Evolutionary conservation across 2,888 invertebrate genomes (phyloP), one percentile per base, ranked within the genome.

Genomic region (Eutolmus rufibarbis): DNA sequence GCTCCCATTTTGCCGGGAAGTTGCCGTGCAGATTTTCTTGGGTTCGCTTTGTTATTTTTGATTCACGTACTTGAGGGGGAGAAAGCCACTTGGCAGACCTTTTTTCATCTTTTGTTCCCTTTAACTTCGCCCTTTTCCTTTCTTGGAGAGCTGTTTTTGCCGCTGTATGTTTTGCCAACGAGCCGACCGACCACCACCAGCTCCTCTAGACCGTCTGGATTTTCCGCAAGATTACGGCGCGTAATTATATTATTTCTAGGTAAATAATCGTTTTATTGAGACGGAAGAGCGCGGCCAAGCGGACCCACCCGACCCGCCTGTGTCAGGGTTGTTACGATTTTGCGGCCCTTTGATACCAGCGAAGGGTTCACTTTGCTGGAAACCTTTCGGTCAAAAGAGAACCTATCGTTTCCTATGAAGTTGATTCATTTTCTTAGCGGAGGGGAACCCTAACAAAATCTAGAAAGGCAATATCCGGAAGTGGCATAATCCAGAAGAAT

Each of bases 191-290:
- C 37, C 16, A 40, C 43, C 46, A 8, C 28, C 43, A 84, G 34
- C n/a, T 56, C 56, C 40, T 51, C 74, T 14, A 66, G 84, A 76
- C 76, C 51, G 74, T 74, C 74, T 74, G 86, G 43, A 86, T 76
- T 86, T 86, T 86, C 86, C 86, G 43, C 74, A 86, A 86, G 86
- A 85, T 85, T 85, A 85, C 66, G 37, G 82, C 46, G 14, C 51
- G 51, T 86, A 86, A 86, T 86, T 86, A 86, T 86, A 86, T 86
- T 86, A 86, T 74, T 86, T 74, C 74, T 74, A 86, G 84, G 84
- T 74, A 84, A 84, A 84, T 84, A 81, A 81, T 56, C 56, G 51
- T 81, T 81, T 81, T 81, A 81, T 56, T 81, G 81, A 56, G 14
- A 28, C 81, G 51, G 19, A 81, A 51, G 46, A 81, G 23, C 78